phyloP scores from a whole-genome alignment of 2,797 vertebrate species.

The Galago senegalensis region DNA sequence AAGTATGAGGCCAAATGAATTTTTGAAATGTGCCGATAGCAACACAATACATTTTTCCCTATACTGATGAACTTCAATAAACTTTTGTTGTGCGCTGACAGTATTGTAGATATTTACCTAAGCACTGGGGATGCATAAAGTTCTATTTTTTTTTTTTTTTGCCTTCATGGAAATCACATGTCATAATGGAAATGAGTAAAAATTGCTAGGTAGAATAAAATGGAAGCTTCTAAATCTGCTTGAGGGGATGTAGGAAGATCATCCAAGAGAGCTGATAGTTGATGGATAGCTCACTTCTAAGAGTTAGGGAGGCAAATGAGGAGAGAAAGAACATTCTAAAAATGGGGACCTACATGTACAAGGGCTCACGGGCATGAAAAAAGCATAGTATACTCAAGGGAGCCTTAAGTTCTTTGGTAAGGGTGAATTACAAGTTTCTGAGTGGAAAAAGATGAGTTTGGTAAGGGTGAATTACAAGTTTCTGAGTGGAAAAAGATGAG shows the following conservation, averaged over 20 bases:
- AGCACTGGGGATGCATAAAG: background rate
- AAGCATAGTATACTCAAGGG: background rate
- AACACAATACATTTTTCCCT: background rate
- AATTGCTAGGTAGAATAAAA: background rate
- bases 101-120: background rate
- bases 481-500: background rate
- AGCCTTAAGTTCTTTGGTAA: background rate
- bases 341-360: background rate
- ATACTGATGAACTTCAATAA: background rate
- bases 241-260: background rate
- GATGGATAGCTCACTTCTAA: background rate
- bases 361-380: background rate
- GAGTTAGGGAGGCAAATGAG: background rate
- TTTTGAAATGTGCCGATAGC: background rate
- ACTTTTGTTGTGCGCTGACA: background rate
- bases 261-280: background rate
- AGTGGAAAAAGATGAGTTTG: background rate
- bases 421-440: background rate
- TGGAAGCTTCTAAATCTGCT: background rate
- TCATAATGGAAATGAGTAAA: background rate
- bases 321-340: background rate
- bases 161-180: background rate
- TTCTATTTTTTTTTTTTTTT: conserved; percentile 48
- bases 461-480: background rate
- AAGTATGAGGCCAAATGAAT: background rate